Evolutionary conservation across 2,113 vertebrate genomes (phyloP).

Genomic region (Hyla sarda): DNA sequence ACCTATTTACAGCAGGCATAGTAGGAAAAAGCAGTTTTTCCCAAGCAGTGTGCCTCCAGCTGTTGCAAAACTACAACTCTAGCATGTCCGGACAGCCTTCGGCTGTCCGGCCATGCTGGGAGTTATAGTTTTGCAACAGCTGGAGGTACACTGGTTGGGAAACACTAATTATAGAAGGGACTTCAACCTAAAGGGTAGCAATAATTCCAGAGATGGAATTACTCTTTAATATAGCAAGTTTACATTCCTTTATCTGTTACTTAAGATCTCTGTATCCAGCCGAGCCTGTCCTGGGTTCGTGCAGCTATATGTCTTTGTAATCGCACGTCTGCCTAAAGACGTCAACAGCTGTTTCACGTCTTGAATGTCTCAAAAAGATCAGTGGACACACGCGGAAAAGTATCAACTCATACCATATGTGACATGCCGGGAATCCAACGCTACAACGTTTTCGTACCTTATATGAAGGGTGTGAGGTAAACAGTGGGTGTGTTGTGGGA

Average conservation of each 20-base stretch:
- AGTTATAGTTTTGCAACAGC: no score
- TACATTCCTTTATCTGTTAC: not conserved
- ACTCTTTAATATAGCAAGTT: not conserved
- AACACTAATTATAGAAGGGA: no score
- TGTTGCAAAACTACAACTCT: no score
- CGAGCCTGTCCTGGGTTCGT: not conserved
- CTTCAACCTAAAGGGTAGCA: no score
- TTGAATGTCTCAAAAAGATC: slow-evolving; percentile 35
- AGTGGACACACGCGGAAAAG: not conserved
- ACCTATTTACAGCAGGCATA: no score
- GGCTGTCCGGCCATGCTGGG: no score
- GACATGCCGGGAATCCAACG: slow-evolving; percentile 17
- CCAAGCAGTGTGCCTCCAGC: no score
- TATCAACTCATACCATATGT: slow-evolving; percentile 32
- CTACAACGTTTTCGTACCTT: slow-evolving; percentile 25
- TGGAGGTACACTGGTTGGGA: no score
- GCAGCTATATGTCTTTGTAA: slow-evolving; percentile 10
- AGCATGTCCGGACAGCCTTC: no score
- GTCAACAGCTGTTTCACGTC: slow-evolving; percentile 39
- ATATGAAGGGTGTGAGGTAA: slow-evolving; percentile 32
- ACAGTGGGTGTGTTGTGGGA: slow-evolving; percentile 32
- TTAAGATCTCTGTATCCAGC: slow-evolving; percentile 14
- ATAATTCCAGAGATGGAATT: not conserved
- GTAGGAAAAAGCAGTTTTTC: no score
- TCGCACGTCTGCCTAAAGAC: not conserved